phyloP scores from a whole-genome alignment of 1,140 invertebrate species.

The Drosophila saltans region DNA sequence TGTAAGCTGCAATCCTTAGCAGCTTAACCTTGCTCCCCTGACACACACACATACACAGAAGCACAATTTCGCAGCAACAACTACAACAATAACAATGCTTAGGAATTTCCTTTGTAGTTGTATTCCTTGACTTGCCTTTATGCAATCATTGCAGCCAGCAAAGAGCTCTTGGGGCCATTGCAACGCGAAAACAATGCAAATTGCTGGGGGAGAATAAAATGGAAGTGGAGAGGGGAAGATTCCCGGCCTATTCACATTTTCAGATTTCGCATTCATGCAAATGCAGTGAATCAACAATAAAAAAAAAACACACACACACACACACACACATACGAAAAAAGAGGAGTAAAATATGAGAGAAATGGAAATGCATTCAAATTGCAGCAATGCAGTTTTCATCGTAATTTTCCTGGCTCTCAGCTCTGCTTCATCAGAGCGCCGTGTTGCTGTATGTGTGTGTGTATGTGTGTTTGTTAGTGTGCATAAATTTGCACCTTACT shows the following conservation, averaged over 20 bases:
- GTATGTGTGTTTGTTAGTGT: constrained; percentile 41
- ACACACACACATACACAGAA: constrained; percentile 26
- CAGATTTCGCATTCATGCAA: constrained; percentile 69
- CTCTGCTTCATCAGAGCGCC: constrained; percentile 36
- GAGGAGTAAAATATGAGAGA: constrained; percentile 24
- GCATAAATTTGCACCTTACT: constrained; percentile 61
- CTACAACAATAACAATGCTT: constrained; percentile 43
- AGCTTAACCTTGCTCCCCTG: constrained; percentile 51
- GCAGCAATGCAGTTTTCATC: constrained; percentile 65
- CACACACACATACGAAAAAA: background rate
- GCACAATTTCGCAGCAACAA: constrained; percentile 10
- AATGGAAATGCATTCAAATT: constrained; percentile 61
- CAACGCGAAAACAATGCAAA: constrained; percentile 68
- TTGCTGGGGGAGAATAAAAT: constrained; percentile 25
- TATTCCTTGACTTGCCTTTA: constrained; percentile 59
- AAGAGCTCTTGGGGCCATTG: constrained; percentile 45
- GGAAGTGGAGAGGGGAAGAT: constrained; percentile 36
- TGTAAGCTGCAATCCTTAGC: constrained; percentile 23
- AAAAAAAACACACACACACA: constrained; percentile 13
- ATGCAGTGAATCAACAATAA: constrained; percentile 68
- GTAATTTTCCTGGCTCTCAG: constrained; percentile 63
- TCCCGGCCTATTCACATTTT: constrained; percentile 77
- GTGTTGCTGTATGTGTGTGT: constrained; percentile 36
- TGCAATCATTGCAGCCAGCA: constrained; percentile 69
- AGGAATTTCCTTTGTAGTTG: constrained; percentile 50